phyloP scores from a whole-genome alignment of 2,113 vertebrate species.

The Caretta caretta region DNA sequence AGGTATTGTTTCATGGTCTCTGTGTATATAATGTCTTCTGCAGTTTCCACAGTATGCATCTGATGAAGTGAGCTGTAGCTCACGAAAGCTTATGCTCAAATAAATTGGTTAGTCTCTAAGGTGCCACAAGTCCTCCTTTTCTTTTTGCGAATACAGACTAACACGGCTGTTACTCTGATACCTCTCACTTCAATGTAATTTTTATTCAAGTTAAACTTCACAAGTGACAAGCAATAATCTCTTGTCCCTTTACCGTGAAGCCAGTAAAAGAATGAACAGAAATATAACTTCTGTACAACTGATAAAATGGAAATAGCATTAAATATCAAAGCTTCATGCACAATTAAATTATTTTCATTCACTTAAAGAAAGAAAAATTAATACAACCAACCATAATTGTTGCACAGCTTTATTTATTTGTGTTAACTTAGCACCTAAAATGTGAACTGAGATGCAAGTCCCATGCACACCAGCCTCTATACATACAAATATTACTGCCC shows the following conservation, averaged over 20 bases:
- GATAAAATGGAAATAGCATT: neutral
- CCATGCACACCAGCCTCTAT: neutral
- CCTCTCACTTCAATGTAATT: neutral
- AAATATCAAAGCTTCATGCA: neutral
- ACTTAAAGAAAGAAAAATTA: neutral
- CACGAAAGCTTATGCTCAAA: no score
- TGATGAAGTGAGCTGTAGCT: no score
- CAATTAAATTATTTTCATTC: neutral
- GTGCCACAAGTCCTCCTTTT: no score
- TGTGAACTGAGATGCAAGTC: neutral
- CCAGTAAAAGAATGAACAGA: neutral
- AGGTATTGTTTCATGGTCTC: no score
- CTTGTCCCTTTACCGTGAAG: neutral
- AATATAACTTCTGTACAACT: neutral
- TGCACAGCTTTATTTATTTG: neutral
- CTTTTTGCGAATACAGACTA: no score
- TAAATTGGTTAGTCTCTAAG: no score
- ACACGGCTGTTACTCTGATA: no score
- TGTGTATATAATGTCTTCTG: no score
- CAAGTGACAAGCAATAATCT: neutral
- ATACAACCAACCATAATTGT: neutral
- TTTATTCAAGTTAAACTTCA: neutral
- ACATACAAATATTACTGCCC: neutral
- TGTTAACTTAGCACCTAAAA: neutral
- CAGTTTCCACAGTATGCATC: no score